A percentile compares a stretch with the other conserved stretches of the same genome.
Conservation (phyloP, 2,113 vertebrate genomes). For the Zosterops pallidus region DNA sequence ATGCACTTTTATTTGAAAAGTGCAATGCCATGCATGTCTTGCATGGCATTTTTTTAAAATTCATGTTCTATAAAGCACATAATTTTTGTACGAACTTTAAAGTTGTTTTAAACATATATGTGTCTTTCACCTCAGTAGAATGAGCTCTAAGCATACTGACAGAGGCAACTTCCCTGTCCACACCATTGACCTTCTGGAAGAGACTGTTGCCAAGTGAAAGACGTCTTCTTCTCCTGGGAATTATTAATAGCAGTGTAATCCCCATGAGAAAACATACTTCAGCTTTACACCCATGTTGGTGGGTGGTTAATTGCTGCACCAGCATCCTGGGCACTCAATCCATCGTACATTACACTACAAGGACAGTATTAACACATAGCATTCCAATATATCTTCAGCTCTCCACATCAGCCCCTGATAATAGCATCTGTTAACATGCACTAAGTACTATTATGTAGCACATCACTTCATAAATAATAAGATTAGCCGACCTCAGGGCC, state of each 20-base stretch:
- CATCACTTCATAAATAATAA: constrained; percentile 99
- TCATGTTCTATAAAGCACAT: background rate
- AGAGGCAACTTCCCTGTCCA: background rate
- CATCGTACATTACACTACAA: constrained; percentile 84
- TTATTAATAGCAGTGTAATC: constrained; percentile 76
- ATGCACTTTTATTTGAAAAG: background rate
- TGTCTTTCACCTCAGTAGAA: background rate
- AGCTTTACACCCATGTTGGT: constrained; percentile 88
- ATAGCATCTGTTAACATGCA: constrained; percentile 99
- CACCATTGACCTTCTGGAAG: background rate
- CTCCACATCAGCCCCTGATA: constrained; percentile 92
- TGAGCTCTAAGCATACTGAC: background rate
- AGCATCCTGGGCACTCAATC: constrained; percentile 85
- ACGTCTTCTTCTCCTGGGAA: constrained; percentile 71
- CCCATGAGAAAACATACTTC: constrained; percentile 75
- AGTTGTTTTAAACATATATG: background rate
- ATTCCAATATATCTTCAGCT: constrained; percentile 96
- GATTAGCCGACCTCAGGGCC: constrained; percentile 97
- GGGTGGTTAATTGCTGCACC: constrained; percentile 88
- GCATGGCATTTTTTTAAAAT: background rate
- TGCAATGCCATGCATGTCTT: too few relatives aligned
- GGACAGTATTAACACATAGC: constrained; percentile 89
- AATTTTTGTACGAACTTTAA: background rate
- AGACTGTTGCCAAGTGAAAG: constrained; percentile 41
- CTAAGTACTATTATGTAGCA: constrained; percentile 99